Evolutionary conservation across 2,888 invertebrate species (phyloP), one percentile per base, ranked within the genome.

Genomic region (Cheilosia impressa): DNA sequence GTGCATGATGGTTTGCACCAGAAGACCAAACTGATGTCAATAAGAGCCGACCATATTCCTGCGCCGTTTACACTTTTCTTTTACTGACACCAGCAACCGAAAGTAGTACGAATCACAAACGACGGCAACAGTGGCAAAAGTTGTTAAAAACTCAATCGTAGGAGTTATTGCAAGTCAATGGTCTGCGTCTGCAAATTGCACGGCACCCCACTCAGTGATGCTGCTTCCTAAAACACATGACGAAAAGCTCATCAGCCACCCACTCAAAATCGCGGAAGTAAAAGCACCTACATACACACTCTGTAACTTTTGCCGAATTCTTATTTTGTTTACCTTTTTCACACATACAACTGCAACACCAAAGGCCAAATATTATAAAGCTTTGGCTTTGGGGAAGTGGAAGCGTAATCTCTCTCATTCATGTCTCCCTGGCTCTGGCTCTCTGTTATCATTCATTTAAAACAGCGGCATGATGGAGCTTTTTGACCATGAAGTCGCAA

Each of bases 391-490:
- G 13, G 10, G 15, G 13, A 13, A 4, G 24, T 27, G 41, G 31
- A 52, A 41, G 52, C 10, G 24, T 43, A 17, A 22, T 69, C 41
- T 60, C 76, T 55, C 52, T 50, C 17, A 22, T 41, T 58, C 52
- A 19, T 41, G 73, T 24, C 38, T 68, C 60, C 34, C 5, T 4
- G 52, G 58, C 77, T 50, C 9, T 6, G 52, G 58, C 78, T 77
- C 82, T 82, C 75, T 84, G 84, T 84, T 84, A 84, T 84, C 84
- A 83, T 71, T 60, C 53, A 75, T 80, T 84, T 22, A 75, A 84
- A 79, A 75, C 62, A 75, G 58, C 57, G 47, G 53, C 27, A 68
- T 13, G n/a, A 47, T 27, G 27, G 1, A 84, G 80, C 80, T 84
- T 80, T 83, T 80, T 84, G 84, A 75, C 84, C 84, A 53, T 84